Evolutionary conservation across 2,888 invertebrate genomes (phyloP).

Genomic region (Myopa testacea): DNA sequence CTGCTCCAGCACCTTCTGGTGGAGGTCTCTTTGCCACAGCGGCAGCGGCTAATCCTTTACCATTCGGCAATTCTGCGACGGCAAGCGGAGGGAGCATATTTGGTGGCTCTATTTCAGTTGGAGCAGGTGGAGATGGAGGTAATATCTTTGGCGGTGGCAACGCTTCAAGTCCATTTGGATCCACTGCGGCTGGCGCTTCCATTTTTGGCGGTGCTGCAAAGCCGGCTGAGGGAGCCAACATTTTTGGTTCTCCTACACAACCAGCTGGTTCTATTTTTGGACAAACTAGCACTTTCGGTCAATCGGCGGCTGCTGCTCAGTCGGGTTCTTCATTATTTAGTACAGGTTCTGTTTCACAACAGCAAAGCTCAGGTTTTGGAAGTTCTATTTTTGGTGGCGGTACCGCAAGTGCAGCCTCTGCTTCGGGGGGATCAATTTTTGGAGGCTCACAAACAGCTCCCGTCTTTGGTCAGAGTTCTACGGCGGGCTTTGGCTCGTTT

Average conservation of each 20-base stretch:
- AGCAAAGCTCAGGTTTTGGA: conserved; percentile 41
- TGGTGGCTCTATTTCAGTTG: conserved; percentile 46
- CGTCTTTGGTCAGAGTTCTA: conserved; percentile 46
- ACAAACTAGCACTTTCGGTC: conserved; percentile 43
- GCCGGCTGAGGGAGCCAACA: conserved; percentile 51
- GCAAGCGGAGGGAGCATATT: conserved; percentile 56
- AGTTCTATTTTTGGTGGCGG: conserved; percentile 52
- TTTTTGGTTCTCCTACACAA: conserved; percentile 54
- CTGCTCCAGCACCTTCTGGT: conserved; percentile 47
- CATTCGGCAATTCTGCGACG: conserved; percentile 48
- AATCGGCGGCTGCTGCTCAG: conserved; percentile 40
- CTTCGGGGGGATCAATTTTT: conserved; percentile 50
- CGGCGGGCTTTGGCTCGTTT: conserved; percentile 55
- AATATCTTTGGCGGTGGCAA: conserved; percentile 51
- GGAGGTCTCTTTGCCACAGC: conserved; percentile 55
- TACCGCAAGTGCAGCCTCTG: conserved; percentile 39
- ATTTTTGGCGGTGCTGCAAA: conserved; percentile 55
- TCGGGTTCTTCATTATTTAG: conserved; percentile 51
- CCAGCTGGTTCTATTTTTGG: conserved; percentile 49
- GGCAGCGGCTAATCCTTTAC: conserved; percentile 51
- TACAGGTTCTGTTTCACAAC: conserved; percentile 39
- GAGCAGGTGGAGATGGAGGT: conserved; percentile 38
- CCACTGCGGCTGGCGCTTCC: conserved; percentile 45
- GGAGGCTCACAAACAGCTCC: conserved; percentile 47
- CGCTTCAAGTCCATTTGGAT: conserved; percentile 39